A percentile compares a stretch with the other conserved stretches of the same genome.
Evolutionary conservation across 2,888 invertebrate species (phyloP).

Genomic region (Chalcosyrphus nemorum): DNA sequence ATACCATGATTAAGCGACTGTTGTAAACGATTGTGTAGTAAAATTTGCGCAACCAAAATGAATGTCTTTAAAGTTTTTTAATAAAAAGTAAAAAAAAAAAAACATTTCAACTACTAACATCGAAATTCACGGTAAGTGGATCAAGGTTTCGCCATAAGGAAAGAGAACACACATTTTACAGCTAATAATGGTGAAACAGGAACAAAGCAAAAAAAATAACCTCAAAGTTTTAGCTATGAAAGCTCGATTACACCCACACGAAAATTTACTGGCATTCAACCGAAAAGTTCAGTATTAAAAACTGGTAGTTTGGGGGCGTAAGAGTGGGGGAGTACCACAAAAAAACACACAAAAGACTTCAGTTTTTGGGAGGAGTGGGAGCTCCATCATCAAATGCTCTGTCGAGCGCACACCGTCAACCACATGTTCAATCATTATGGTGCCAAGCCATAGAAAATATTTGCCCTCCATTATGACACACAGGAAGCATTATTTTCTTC

Average conservation of each 20-base stretch:
- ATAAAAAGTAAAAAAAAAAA: neutral
- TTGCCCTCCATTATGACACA: slow-evolving; percentile 43
- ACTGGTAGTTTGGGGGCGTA: neutral
- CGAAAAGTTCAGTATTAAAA: slow-evolving; percentile 10
- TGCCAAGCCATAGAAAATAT: slow-evolving; percentile 45
- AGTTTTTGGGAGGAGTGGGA: neutral
- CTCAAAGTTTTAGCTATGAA: slow-evolving; percentile 24
- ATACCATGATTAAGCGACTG: neutral
- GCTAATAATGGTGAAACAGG: neutral
- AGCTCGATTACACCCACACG: slow-evolving; percentile 35
- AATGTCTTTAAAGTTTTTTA: neutral
- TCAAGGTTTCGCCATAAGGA: neutral
- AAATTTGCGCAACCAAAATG: neutral
- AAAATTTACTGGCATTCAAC: slow-evolving; percentile 20
- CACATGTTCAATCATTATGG: slow-evolving; percentile 62
- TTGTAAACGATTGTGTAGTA: neutral
- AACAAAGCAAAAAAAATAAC: neutral
- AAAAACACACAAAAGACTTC: neutral
- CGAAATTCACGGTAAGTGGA: slow-evolving; percentile 9
- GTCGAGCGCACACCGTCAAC: neutral
- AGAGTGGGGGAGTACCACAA: neutral
- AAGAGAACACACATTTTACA: neutral
- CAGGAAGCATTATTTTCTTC: slow-evolving; percentile 50
- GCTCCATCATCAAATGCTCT: neutral
- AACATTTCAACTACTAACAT: neutral